Base-by-base conservation (phyloP, 1,140 invertebrate genomes). In the Heliconius hewitsoni region DNA sequence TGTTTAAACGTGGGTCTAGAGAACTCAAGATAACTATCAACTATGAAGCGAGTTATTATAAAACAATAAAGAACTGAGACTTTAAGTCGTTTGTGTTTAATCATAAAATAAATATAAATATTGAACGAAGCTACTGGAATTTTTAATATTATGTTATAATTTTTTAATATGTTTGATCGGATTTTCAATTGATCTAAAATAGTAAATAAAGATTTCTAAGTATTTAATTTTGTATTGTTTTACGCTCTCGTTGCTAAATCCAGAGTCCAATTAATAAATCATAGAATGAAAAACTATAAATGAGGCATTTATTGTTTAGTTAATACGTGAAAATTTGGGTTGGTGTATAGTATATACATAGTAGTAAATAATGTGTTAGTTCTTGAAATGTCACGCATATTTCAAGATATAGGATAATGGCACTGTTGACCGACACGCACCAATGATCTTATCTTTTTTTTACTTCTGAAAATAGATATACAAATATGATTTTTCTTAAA, bases 31-130 rank as follows among this genome's bases (percentile, higher is more conserved):
- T 66, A 66, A 66, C 23, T 66, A 66, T 30, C 27, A 66, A 66
- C 23, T 66, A 66, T 66, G 60, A 66, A 66, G 60, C 9, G 60
- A 11, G 23, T 66, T 30, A 30, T 66, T 66, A 66, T 66, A 66
- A 66, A 66, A 66, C 60, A 66, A 66, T 66, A 66, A 66, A 30
- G 23, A 57, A 66, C 23, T 66, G 11, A 27, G 60, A 66, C 23
- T 66, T 66, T 30, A 66, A 66, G 27, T 66, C 8, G 23, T 66
- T 27, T 66, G 4, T 66, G 8, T 66, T 66, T 16, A 30, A 27
- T 27, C 0, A 5, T 30, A 27, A 66, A 30, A 30, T 30, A 66
- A 66, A 66, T 66, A 30, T 66, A 23, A 9, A 57, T 9, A 57
- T 57, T 57, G 19, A 23, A 27, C 23, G 23, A 16, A 16, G n/a